phyloP scores from a whole-genome alignment of 1,140 invertebrate genomes.

The Bombus sylvicola region DNA sequence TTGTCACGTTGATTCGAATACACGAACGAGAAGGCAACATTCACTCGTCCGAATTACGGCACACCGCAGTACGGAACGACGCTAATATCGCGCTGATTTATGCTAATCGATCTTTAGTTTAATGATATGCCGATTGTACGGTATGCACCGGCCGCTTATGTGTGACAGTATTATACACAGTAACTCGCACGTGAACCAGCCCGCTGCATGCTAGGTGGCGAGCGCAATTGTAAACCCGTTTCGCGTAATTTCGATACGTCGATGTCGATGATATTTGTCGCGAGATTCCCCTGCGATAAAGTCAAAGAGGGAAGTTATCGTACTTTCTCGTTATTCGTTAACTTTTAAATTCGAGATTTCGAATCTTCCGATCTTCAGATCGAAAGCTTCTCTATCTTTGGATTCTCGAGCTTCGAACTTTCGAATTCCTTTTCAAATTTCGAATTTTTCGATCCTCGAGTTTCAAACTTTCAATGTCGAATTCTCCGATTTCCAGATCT shows the following conservation, averaged over 20 bases:
- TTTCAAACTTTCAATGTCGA: too few species aligned
- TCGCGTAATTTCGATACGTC: slow-evolving; percentile 64
- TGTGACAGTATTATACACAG: slow-evolving; percentile 40
- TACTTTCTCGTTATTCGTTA: neutral
- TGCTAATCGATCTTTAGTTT: slow-evolving; percentile 65
- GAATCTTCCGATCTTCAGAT: neutral
- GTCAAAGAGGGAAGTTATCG: neutral
- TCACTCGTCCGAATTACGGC: slow-evolving; percentile 55
- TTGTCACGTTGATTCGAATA: neutral
- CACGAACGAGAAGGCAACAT: slow-evolving; percentile 19
- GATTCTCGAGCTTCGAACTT: too few species aligned
- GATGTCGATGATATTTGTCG: slow-evolving; percentile 19
- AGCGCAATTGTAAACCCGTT: slow-evolving; percentile 70
- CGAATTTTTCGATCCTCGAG: neutral
- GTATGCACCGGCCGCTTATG: slow-evolving; percentile 38
- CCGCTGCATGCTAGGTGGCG: neutral
- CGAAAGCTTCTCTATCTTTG: too few species aligned
- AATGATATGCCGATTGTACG: slow-evolving; percentile 64
- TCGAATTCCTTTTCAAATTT: too few species aligned
- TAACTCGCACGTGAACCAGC: neutral
- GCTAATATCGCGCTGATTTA: slow-evolving; percentile 68
- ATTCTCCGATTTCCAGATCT: too few species aligned
- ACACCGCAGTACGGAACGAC: slow-evolving; percentile 20
- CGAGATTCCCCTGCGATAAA: neutral
- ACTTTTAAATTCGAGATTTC: too few species aligned